These are phyloP conservation scores for Arothron firmamentum DNA, from an alignment of 2,113 vertebrate genomes.

Conservation along the genomic window DNA sequence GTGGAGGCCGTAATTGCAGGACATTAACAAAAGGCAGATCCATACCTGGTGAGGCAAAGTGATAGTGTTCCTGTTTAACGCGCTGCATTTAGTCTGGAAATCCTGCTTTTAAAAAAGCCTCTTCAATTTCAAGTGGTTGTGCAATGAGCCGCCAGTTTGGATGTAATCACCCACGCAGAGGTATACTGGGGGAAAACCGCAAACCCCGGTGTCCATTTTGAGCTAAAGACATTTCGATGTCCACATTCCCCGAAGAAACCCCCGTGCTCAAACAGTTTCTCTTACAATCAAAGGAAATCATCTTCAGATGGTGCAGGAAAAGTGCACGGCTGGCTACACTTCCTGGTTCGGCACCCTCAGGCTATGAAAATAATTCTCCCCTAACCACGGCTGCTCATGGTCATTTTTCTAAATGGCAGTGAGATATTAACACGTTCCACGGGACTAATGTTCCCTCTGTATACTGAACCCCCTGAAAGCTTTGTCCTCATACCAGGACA, in stretches of 20 bases:
- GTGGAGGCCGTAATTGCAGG: background rate
- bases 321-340: conserved; percentile 31
- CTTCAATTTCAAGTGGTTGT: conserved; percentile 17
- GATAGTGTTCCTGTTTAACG: conserved; percentile 28
- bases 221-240: conserved; percentile 12
- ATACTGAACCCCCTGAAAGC: conserved; percentile 21
- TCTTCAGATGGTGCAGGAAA: conserved; percentile 15
- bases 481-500: conserved; percentile 19
- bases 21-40: conserved; percentile 10
- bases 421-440: conserved; percentile 40
- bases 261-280: conserved; percentile 6
- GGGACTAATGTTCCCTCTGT: conserved; percentile 28
- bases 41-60: conserved; percentile 31
- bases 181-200: conserved; percentile 1
- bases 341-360: conserved; percentile 32
- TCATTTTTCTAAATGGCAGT: conserved; percentile 53
- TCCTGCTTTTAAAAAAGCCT: conserved; percentile 15
- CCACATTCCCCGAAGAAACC: conserved; percentile 2
- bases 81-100: conserved; percentile 17
- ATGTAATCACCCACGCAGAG: conserved; percentile 34
- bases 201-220: conserved; percentile 11
- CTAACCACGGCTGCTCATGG: conserved; percentile 26
- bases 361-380: conserved; percentile 8
- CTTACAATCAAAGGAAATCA: conserved; percentile 26
- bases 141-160: conserved; percentile 8